A percentile compares a stretch with the other conserved stretches of the same genome.
These are phyloP conservation scores for Drosophila erecta DNA, from an alignment of 1,140 invertebrate genomes.

Conservation along the genomic window DNA sequence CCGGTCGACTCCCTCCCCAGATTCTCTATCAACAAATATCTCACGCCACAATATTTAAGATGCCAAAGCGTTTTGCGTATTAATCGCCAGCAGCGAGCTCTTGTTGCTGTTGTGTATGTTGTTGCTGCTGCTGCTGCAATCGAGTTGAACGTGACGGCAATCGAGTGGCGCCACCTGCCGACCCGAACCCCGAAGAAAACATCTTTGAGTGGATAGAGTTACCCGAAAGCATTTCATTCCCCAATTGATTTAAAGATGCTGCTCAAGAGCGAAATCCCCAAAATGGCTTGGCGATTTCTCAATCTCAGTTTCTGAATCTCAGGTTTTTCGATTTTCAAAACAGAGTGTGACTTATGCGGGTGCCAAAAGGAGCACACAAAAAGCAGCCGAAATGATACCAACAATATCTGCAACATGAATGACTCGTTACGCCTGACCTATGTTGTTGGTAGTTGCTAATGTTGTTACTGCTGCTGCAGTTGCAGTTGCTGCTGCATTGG, in stretches of 20 bases:
- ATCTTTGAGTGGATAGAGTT: conserved; percentile 15
- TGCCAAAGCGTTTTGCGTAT: conserved; percentile 81
- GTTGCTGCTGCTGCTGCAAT: conserved; percentile 17
- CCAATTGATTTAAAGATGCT: conserved; percentile 17
- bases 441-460: conserved; percentile 53
- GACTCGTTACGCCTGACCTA: conserved; percentile 81
- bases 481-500: not conserved
- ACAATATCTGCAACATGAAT: conserved; percentile 78
- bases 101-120: conserved; percentile 13
- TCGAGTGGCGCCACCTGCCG: conserved; percentile 68
- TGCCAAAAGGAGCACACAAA: conserved; percentile 61
- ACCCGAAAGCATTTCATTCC: conserved; percentile 13
- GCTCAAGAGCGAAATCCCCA: not conserved
- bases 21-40: conserved; percentile 49
- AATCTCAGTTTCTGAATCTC: not conserved
- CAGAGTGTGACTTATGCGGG: conserved; percentile 78
- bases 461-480: conserved; percentile 22
- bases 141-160: conserved; percentile 69
- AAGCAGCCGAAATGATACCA: conserved; percentile 43
- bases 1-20: conserved; percentile 4
- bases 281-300: conserved; percentile 9
- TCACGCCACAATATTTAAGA: conserved; percentile 81
- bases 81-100: conserved; percentile 54
- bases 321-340: conserved; percentile 12
- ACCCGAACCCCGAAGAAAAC: conserved; percentile 34